Conservation (phyloP, 2,888 invertebrate species). For the Eupithecia subumbrata region DNA sequence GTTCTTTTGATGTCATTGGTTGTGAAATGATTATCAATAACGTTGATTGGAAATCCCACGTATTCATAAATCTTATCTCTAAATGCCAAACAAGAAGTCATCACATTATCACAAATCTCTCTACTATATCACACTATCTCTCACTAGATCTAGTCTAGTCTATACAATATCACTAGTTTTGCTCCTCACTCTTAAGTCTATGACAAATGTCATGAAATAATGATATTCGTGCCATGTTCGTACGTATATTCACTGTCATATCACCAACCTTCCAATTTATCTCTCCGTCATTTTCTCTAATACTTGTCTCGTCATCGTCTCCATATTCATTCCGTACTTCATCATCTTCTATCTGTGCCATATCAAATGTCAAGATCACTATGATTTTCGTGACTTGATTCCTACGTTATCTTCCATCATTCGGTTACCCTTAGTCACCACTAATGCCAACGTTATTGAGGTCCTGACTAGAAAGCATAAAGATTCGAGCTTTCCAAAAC, state of each 20-base stretch:
- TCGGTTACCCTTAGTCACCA: not conserved
- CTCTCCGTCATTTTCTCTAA: not conserved
- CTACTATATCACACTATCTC: no score
- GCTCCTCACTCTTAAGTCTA: not conserved
- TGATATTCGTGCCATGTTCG: not conserved
- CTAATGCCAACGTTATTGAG: constrained; percentile 30
- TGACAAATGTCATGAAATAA: not conserved
- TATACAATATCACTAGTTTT: no score
- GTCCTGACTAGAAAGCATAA: constrained; percentile 45
- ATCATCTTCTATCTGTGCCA: not conserved
- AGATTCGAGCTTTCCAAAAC: constrained; percentile 41
- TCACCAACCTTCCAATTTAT: not conserved
- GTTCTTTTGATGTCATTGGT: not conserved
- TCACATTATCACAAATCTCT: not conserved
- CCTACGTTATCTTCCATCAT: not conserved
- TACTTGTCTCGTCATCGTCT: not conserved
- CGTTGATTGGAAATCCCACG: not conserved
- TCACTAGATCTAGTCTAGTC: no score
- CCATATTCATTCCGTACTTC: not conserved
- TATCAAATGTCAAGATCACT: not conserved
- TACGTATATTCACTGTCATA: not conserved
- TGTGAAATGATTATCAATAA: not conserved
- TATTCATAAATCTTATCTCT: not conserved
- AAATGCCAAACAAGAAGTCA: not conserved
- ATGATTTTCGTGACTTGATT: not conserved